Percentiles rank a stretch among this genome's conserved stretches.
Conservation (phyloP, 2,797 vertebrate genomes). For the Merluccius polli region DNA sequence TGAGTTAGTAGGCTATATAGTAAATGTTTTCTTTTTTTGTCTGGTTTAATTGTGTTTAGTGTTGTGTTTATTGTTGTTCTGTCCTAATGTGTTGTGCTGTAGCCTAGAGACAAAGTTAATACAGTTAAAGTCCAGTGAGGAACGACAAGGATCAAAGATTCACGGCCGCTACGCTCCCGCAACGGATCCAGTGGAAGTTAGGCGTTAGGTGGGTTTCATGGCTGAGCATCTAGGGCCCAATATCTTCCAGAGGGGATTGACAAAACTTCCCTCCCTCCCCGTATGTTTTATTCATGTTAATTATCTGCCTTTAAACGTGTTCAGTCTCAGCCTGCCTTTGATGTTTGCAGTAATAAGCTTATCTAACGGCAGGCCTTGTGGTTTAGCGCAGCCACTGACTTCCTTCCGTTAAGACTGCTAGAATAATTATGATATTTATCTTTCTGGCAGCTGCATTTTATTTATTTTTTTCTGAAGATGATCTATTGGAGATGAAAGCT, state of each 20-base stretch:
- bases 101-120: no score
- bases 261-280: slow-evolving; percentile 38
- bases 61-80: no score
- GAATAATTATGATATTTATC: slow-evolving; percentile 70
- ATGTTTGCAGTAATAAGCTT: slow-evolving; percentile 58
- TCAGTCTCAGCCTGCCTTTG: slow-evolving; percentile 64
- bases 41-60: no score
- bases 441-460: slow-evolving; percentile 47
- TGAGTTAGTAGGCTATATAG: no score
- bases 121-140: no score
- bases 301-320: slow-evolving; percentile 13
- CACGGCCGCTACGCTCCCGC: no score
- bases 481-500: slow-evolving; percentile 63
- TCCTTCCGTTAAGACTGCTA: slow-evolving; percentile 50
- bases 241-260: slow-evolving; percentile 45
- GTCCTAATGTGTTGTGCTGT: no score
- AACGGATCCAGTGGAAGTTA: no score
- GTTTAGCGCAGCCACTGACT: slow-evolving; percentile 46
- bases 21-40: no score
- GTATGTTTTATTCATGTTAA: slow-evolving; percentile 67
- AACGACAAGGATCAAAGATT: no score
- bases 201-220: neutral
- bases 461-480: slow-evolving; percentile 42
- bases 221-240: slow-evolving; percentile 33
- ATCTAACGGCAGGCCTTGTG: slow-evolving; percentile 52